phyloP scores from a whole-genome alignment of 1,140 invertebrate species.

The Diprion similis region DNA sequence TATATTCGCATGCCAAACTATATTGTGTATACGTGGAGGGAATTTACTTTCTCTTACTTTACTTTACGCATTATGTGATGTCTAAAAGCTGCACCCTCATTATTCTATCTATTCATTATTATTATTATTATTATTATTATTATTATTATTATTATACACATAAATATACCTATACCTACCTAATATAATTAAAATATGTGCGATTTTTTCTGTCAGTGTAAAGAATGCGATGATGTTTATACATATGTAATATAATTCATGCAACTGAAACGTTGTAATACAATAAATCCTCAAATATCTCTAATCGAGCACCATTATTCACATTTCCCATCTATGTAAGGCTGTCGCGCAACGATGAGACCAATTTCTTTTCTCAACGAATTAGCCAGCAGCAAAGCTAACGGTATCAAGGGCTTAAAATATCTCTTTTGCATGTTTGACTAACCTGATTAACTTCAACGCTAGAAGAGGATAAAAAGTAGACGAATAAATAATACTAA shows the following conservation, averaged over 20 bases:
- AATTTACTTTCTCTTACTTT: too few relatives aligned
- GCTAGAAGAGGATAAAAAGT: background rate
- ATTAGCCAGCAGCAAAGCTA: background rate
- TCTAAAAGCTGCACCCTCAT: conserved; percentile 13
- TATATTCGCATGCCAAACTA: too few relatives aligned
- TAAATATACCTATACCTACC: conserved; percentile 21
- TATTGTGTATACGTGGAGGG: too few relatives aligned
- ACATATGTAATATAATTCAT: conserved; percentile 60
- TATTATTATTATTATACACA: conserved; percentile 40
- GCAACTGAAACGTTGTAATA: conserved; percentile 42
- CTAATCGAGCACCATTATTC: background rate
- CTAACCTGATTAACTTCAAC: background rate
- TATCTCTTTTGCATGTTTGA: background rate
- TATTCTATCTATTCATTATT: conserved; percentile 30
- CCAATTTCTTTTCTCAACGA: background rate
- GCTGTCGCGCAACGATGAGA: too few relatives aligned
- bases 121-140: conserved; percentile 36
- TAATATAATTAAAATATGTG: conserved; percentile 38
- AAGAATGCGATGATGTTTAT: conserved; percentile 50
- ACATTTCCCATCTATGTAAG: background rate
- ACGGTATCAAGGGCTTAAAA: background rate
- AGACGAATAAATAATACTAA: background rate
- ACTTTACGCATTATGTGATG: too few relatives aligned
- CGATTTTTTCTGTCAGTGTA: conserved; percentile 27
- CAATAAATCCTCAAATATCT: conserved; percentile 21